Base-by-base conservation (phyloP, 2,113 vertebrate genomes). In the Macquaria australasica region DNA sequence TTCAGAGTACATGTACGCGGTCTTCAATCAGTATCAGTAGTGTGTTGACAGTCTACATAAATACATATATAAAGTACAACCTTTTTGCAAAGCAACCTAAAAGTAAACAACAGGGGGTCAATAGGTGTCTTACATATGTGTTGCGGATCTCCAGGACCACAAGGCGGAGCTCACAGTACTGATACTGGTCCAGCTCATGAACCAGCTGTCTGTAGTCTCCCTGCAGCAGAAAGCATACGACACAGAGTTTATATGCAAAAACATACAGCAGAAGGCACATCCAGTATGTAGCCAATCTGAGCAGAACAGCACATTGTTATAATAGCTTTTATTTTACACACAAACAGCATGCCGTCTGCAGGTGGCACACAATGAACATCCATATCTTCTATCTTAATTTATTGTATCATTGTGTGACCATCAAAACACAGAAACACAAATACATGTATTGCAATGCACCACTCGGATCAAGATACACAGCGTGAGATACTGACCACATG, bases 131-230 rank as follows among this genome's bases (percentile, higher is more conserved):
- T 92, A 97, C 97, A 0, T 98, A 98, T 92, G 95, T 96, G 79
- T 97, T 97, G 64, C 96, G 94, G 81, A 97, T 95, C 88, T 98
- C 97, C 95, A 97, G 94, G 79, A 97, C 90, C 90, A 97, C 93
- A 20, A 97, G 94, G 71, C 97, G 95, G 21, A 97, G 96, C 90
- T 98, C 97, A 5, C 88, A 90, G 89, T 96, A 98, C 89, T 97
- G 96, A 12, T 96, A 95, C 87, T 96, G 96, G 77, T 98, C 97
- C 86, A 97, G 89, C 77, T 98, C 97, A 0, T 98, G 97, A 6
- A 98, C 97, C 84, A 98, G 94, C 87, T 97, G 96, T 79, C 97
- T 95, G 92, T 96, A 98, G 91, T 98, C 97, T 62, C 97, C 97
- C 97, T 98, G 93, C 66, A 72, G 39, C 62, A 76, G 6, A 43